Conservation (phyloP, 1,140 invertebrate genomes). For the Bursaphelenchus mucronatus region DNA sequence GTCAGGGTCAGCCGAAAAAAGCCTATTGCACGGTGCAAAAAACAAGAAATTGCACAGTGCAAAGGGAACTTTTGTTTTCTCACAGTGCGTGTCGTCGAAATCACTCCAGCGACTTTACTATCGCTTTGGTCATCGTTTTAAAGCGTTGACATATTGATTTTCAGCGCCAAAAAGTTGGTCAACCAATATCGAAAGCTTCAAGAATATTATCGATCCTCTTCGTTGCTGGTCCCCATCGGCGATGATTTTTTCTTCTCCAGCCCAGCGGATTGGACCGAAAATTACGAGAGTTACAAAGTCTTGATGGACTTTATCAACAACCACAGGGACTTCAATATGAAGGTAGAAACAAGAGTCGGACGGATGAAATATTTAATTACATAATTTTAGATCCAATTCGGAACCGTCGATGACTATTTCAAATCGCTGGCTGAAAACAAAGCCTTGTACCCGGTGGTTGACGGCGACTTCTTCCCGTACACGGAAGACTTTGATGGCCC, state of each 20-base stretch:
- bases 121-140: no score
- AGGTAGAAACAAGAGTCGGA: background rate
- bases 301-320: slow-evolving; percentile 79
- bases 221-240: slow-evolving; percentile 35
- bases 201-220: slow-evolving; percentile 19
- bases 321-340: slow-evolving; percentile 54
- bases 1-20: no score
- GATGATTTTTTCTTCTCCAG: slow-evolving; percentile 39
- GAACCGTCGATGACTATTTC: slow-evolving; percentile 84
- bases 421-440: slow-evolving; percentile 63
- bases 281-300: slow-evolving; percentile 78
- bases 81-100: no score
- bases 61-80: no score
- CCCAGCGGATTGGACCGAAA: slow-evolving; percentile 23
- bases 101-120: no score
- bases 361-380: no score
- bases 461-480: slow-evolving; percentile 94
- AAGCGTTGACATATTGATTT: no score
- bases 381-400: slow-evolving; percentile 68
- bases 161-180: slow-evolving; percentile 1
- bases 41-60: no score
- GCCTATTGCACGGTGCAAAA: no score
- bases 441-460: slow-evolving; percentile 63
- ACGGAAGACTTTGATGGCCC: slow-evolving; percentile 75
- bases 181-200: slow-evolving; percentile 28